Evolutionary conservation across 2,113 vertebrate species (phyloP), one percentile per base, ranked within the genome.

Genomic region (Delphinapterus leucas): DNA sequence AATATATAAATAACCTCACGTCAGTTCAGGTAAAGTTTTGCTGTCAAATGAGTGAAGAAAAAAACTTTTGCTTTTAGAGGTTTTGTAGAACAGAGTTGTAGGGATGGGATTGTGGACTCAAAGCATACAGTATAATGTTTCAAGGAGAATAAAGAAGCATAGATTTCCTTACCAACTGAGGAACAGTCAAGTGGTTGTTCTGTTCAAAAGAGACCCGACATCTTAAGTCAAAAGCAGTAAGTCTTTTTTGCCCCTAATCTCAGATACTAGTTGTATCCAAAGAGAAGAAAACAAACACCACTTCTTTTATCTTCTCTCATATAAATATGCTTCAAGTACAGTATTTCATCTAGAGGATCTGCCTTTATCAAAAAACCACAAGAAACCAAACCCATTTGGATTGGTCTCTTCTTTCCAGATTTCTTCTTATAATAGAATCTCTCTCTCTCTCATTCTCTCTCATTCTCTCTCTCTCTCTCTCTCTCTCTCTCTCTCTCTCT

Each of bases 191-290:
- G 33, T 44, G 55, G 65, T 55, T 55, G 15, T 14, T 80, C 28
- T 93, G 28, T 93, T 84, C 28, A 77, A 67, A 90, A 88, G 68
- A 91, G 38, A 88, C 33, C 53, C 36, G 68, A 11, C 85, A 44
- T 80, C 38, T 47, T 92, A 60, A 63, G 63, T 91, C 79, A 95
- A 63, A 77, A 92, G 10, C 28, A 84, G 5, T 76, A 74, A 55
- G 36, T 70, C 38, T 60, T 83, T 84, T 67, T 83, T 38, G 25
- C 10, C 6, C 55, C 41, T 84, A 33, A 74, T 80, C 65, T 88
- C 23, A 97, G 71, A 93, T 93, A 25, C 31, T 93, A 65, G 28
- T 84, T 89, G 33, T 53, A 93, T 88, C 60, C 67, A 77, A 89
- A 31, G 73, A 80, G 36, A 5, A 58, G 49, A 41, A 95, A 67